Conservation (phyloP, 2,113 vertebrate species). For the Corythornis vintsioides region DNA sequence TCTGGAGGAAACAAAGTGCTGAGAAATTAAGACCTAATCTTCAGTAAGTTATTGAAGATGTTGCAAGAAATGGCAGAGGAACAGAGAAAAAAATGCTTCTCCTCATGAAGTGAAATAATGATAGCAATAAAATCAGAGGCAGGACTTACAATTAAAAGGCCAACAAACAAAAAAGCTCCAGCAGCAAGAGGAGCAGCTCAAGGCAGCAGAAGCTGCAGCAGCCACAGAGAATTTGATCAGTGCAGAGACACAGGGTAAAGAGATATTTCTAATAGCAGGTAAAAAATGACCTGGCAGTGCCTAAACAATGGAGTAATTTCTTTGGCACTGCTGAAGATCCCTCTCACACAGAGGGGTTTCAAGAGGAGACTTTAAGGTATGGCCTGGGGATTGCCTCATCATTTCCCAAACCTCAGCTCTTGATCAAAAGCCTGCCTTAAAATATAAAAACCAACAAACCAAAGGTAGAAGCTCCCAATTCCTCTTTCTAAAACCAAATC, state of each 20-base stretch:
- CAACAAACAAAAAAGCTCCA: not conserved
- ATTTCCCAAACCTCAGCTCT: constrained; percentile 7
- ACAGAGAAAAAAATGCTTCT: not conserved
- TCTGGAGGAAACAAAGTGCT: not conserved
- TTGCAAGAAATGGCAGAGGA: not conserved
- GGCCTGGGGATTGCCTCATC: not conserved
- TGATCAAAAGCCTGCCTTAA: constrained; percentile 7
- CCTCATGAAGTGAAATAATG: not conserved
- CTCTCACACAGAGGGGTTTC: not conserved
- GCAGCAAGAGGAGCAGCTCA: not conserved
- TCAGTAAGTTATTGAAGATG: not conserved
- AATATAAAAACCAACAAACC: not conserved
- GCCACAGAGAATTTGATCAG: not conserved
- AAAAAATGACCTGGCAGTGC: not conserved
- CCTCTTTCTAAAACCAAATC: constrained; percentile 51
- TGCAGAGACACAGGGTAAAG: not conserved
- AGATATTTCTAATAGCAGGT: not conserved
- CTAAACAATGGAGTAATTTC: not conserved
- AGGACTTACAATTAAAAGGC: not conserved
- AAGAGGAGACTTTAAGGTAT: not conserved
- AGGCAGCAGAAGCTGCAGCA: not conserved
- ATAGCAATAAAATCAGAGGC: not conserved
- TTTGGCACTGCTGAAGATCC: not conserved
- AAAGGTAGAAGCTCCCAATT: constrained; percentile 10
- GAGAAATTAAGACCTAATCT: not conserved